These are phyloP conservation scores for Xestia c-nigrum DNA, from an alignment of 2,888 invertebrate genomes.

Conservation along the genomic window DNA sequence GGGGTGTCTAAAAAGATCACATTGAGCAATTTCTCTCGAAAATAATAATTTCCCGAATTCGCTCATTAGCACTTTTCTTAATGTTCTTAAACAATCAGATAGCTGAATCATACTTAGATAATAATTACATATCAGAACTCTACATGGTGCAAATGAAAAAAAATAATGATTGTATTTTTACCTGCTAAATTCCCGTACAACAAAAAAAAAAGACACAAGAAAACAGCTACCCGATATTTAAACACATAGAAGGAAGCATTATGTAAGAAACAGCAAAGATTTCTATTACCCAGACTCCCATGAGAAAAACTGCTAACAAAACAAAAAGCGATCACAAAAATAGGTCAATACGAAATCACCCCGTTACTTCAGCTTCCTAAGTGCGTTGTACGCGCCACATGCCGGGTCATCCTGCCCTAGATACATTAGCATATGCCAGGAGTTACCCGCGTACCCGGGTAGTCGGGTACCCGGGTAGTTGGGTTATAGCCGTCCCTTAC, in stretches of 20 bases:
- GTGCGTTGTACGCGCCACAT: conserved; percentile 43
- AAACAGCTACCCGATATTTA: background rate
- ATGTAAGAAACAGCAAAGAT: background rate
- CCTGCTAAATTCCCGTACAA: background rate
- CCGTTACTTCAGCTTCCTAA: conserved; percentile 21
- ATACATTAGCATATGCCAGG: conserved; percentile 56
- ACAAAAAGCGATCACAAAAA: conserved; percentile 29
- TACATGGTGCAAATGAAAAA: background rate
- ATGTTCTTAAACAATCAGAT: background rate
- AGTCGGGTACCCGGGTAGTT: conserved; percentile 24
- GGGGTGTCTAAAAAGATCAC: too few species aligned
- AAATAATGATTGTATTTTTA: background rate
- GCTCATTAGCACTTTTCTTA: background rate
- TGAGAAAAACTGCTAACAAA: conserved; percentile 22
- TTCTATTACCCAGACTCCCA: background rate
- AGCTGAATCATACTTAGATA: background rate
- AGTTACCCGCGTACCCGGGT: conserved; percentile 26
- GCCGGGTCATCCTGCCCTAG: conserved; percentile 47
- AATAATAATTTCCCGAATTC: background rate
- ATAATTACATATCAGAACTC: background rate
- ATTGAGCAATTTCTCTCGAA: too few species aligned
- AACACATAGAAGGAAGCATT: background rate
- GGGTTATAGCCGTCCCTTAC: conserved; percentile 53
- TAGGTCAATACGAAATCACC: conserved; percentile 36
- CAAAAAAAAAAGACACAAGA: too few species aligned